These are phyloP conservation scores for Zenarchopterus dispar DNA, from an alignment of 2,797 vertebrate genomes.

Conservation along the genomic window DNA sequence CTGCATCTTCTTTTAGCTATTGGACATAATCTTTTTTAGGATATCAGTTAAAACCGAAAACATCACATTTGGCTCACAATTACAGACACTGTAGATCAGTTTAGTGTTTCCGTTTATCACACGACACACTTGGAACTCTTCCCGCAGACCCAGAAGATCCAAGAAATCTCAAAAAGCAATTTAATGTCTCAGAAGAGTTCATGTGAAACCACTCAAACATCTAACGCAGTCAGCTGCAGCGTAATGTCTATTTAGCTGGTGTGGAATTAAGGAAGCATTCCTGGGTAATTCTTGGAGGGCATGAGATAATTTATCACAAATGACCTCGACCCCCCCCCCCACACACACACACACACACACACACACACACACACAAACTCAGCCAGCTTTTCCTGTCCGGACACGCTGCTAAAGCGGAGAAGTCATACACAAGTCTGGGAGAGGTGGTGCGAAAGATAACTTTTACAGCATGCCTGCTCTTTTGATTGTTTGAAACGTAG, in stretches of 20 bases:
- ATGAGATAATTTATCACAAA: slow-evolving; percentile 61
- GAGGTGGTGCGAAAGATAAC: slow-evolving; percentile 18
- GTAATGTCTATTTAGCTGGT: slow-evolving; percentile 16
- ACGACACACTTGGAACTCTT: slow-evolving; percentile 41
- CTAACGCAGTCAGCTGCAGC: slow-evolving; percentile 10
- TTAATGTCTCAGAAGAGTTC: slow-evolving; percentile 17
- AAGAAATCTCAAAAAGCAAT: slow-evolving; percentile 12
- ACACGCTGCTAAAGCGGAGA: slow-evolving; percentile 51
- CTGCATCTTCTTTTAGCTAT: too few species aligned
- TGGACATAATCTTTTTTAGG: too few species aligned
- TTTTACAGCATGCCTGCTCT: slow-evolving; percentile 2
- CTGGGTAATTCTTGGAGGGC: slow-evolving; percentile 47
- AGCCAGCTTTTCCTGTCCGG: slow-evolving; percentile 39
- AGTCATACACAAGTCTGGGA: slow-evolving; percentile 8
- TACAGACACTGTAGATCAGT: background rate
- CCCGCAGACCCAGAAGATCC: slow-evolving; percentile 5
- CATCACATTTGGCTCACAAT: slow-evolving; percentile 13
- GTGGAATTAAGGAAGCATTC: slow-evolving; percentile 53
- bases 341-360: too few species aligned
- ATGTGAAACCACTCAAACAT: slow-evolving; percentile 18
- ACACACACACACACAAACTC: background rate
- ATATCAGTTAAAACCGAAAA: too few species aligned
- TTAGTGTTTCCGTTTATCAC: slow-evolving; percentile 22
- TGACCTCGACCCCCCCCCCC: slow-evolving; percentile 40
- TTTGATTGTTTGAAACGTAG: slow-evolving; percentile 46